Base-by-base conservation (phyloP, 2,797 vertebrate species). In the Hyperoplus lanceolatus region DNA sequence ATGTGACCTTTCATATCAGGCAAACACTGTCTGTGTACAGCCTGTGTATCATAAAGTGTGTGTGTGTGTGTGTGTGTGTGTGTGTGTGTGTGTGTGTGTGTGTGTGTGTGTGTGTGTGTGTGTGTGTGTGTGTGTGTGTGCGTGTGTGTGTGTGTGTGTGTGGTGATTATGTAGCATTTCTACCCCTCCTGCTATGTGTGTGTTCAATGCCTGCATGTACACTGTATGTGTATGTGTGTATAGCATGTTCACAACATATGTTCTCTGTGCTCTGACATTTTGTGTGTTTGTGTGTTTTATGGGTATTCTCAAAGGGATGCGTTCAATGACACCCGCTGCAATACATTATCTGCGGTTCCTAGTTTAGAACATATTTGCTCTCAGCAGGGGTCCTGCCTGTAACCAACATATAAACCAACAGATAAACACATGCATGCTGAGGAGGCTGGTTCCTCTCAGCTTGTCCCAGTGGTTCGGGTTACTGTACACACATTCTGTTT, bases 1-100 rank as follows among this genome's bases (percentile, higher is more conserved):
- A 85, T 84, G 84, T 87, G 89, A 93, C 89, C 90, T 92, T 92
- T 92, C 85, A 84, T 88, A 90, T 88, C 87, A 82, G 77, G 83
- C 74, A 89, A 86, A 86, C 79, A 81, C 83, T 77, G 70, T 70
- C 73, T 75, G 69, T 73, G 56, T 87, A 43, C 74, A 65, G 68
- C 82, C 81, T 67, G 70, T 77, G 57, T 66, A 21, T 21, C 21
- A 21, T 21, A 21, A 21, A 21, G 36, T 65, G 43, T 53, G 41
- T 54, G 53, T 53, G 67, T 58, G 51, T 65, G 72, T 68, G n/a
- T 53, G 11, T 46, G 36, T 14, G 36, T 63, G 71, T 77, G 79
- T 61, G 59, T 75, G 75, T 63, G 71, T 79, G 60, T 50, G 48
- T 50, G 77, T 67, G 81, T 57, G 70, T 53, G 59, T 75, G 43